phyloP scores from a whole-genome alignment of 2,888 invertebrate species.

The Megastigmus dorsalis region DNA sequence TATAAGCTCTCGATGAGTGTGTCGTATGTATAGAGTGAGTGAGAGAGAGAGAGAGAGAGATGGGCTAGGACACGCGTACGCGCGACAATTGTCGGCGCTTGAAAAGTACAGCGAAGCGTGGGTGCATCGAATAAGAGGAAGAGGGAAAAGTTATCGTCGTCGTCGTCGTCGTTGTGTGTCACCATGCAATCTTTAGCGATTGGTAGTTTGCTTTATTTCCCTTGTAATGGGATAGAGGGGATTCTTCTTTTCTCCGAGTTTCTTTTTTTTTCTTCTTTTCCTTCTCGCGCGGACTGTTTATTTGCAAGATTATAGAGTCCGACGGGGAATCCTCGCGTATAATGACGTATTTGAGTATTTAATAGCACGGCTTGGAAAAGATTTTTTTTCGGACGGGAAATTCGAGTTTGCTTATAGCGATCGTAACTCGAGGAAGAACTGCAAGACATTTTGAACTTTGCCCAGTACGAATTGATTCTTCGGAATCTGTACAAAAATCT shows the following conservation, averaged over 20 bases:
- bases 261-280: slow-evolving; percentile 5
- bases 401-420: no score
- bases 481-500: no score
- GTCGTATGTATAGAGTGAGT: not conserved
- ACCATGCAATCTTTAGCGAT: slow-evolving; percentile 49
- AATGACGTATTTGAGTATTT: not conserved
- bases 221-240: not conserved
- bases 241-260: not conserved
- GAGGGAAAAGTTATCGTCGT: slow-evolving; percentile 57
- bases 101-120: slow-evolving; percentile 5
- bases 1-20: not conserved
- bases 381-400: no score
- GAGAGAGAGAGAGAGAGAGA: no score
- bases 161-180: slow-evolving; percentile 47
- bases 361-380: no score
- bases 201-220: slow-evolving; percentile 39
- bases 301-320: slow-evolving; percentile 37
- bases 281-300: not conserved
- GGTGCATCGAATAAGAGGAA: slow-evolving; percentile 18
- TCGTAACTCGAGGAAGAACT: no score
- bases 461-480: no score
- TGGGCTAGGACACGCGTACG: not conserved
- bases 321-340: not conserved
- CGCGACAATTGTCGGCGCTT: not conserved
- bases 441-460: no score